Conservation (phyloP, 2,797 vertebrate species). For the Simalia tracyae region DNA sequence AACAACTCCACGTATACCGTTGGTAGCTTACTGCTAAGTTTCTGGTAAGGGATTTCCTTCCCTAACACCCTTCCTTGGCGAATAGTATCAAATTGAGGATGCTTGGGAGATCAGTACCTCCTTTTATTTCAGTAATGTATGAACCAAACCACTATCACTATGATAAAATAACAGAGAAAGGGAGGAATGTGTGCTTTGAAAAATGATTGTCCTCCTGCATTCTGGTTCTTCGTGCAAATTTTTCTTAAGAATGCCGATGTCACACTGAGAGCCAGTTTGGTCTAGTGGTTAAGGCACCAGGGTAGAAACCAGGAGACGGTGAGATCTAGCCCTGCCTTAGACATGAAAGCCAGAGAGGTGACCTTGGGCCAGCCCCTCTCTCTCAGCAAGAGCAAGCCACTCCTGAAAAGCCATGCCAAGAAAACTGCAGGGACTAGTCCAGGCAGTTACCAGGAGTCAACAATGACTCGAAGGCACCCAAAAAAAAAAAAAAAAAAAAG, state of each 20-base stretch:
- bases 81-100: background rate
- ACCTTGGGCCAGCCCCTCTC: background rate
- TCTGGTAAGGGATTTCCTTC: background rate
- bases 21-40: background rate
- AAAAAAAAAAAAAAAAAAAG: too few species aligned
- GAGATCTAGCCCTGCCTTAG: background rate
- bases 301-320: background rate
- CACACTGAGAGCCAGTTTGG: conserved; percentile 20
- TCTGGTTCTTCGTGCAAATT: conserved; percentile 41
- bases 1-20: background rate
- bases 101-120: background rate
- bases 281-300: background rate
- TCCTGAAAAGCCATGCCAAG: background rate
- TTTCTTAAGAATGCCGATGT: conserved; percentile 43
- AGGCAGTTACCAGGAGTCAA: background rate
- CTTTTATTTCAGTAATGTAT: background rate
- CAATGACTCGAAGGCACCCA: background rate
- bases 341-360: background rate
- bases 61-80: too few species aligned
- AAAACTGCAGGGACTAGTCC: background rate
- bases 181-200: background rate
- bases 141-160: background rate
- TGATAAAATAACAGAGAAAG: background rate
- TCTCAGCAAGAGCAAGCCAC: background rate
- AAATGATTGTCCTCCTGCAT: background rate